Evolutionary conservation across 2,113 vertebrate genomes (phyloP).

Genomic region (Sterrhoptilus dennistouni): DNA sequence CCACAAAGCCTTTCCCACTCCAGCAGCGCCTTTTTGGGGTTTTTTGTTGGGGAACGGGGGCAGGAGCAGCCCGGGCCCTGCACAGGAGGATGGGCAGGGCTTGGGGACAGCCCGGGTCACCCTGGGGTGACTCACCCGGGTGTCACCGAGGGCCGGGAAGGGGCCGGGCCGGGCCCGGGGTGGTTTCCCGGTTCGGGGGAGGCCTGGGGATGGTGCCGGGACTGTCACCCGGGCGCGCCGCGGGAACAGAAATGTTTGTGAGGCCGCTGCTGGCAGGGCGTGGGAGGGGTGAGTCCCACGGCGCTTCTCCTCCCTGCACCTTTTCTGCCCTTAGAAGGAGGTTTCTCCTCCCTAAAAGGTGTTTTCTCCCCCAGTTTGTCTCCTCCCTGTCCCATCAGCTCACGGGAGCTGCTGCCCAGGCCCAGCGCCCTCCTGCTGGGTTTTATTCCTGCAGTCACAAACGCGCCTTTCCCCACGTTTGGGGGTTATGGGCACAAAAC

Average conservation of each 20-base stretch:
- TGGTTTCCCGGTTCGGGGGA: background rate
- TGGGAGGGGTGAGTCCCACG: background rate
- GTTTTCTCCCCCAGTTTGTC: fast-evolving
- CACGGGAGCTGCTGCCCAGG: background rate
- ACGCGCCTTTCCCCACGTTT: background rate
- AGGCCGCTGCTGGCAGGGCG: background rate
- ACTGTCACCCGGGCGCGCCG: background rate
- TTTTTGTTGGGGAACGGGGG: background rate
- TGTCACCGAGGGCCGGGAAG: background rate
- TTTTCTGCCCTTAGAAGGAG: background rate
- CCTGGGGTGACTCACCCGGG: background rate
- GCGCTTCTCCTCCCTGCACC: background rate
- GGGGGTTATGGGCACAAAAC: background rate
- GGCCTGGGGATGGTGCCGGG: background rate
- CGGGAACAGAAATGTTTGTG: background rate
- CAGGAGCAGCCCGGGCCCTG: background rate
- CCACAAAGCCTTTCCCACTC: fast-evolving
- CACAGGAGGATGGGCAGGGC: background rate
- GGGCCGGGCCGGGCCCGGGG: background rate
- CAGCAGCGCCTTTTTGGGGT: fast-evolving
- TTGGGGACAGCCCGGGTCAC: background rate
- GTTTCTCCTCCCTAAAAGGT: background rate
- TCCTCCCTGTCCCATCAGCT: background rate
- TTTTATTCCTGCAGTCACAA: background rate
- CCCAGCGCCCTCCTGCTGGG: background rate